A percentile compares a stretch with the other conserved stretches of the same genome.
Evolutionary conservation across 1,140 invertebrate genomes (phyloP).

Genomic region (Cherax destructor): DNA sequence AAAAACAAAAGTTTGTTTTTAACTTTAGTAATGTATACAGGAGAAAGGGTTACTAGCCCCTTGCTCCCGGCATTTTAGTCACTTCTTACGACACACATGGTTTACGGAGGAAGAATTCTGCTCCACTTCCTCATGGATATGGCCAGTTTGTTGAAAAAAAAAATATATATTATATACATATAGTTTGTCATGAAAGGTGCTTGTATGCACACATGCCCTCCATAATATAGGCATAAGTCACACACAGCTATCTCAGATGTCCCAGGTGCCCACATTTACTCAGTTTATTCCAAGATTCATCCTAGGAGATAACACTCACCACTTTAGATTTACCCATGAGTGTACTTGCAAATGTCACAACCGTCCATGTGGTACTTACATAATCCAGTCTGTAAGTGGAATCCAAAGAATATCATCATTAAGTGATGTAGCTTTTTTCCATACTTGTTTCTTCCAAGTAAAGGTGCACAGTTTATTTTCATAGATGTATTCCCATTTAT

Average conservation of each 20-base stretch:
- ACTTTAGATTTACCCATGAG: conserved; percentile 10
- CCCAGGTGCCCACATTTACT: conserved; percentile 23
- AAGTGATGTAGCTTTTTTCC: conserved; percentile 50
- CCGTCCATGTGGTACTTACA: conserved; percentile 65
- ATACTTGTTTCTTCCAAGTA: conserved; percentile 51
- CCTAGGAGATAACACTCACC: neutral
- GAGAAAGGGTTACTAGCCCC: no score
- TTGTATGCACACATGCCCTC: conserved; percentile 52
- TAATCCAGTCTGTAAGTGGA: conserved; percentile 53
- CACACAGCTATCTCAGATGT: conserved; percentile 23
- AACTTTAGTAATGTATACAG: no score
- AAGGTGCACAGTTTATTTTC: conserved; percentile 61
- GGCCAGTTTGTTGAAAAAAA: no score
- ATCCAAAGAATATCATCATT: conserved; percentile 61
- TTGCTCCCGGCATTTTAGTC: no score
- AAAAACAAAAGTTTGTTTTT: no score
- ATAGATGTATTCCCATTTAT: conserved; percentile 48
- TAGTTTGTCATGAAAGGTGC: conserved; percentile 48
- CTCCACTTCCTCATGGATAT: no score
- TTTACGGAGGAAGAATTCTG: no score
- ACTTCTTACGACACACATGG: no score
- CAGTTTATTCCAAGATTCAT: conserved; percentile 23
- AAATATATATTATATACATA: neutral
- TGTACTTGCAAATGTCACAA: conserved; percentile 47
- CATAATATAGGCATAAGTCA: conserved; percentile 43